These are phyloP conservation scores for Ispidina picta DNA, from an alignment of 2,797 vertebrate species.

Conservation along the genomic window DNA sequence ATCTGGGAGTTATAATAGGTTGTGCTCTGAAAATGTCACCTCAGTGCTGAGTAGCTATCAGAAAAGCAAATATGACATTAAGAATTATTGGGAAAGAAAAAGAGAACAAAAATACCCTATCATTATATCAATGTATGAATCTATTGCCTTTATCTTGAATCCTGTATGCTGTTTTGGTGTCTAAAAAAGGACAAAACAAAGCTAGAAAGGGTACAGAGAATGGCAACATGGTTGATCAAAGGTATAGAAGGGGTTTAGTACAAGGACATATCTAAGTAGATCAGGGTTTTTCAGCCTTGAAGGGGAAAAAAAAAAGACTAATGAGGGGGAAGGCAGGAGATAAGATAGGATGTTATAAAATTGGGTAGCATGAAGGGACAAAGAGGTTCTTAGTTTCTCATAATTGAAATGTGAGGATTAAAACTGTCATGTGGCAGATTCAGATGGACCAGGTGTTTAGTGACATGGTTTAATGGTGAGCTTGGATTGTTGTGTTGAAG, in stretches of 20 bases:
- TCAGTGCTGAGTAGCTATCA: constrained; percentile 1
- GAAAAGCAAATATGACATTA: constrained; percentile 46
- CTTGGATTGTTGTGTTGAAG: too few species aligned
- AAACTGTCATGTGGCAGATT: not conserved
- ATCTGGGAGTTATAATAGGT: not conserved
- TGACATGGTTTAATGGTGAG: too few species aligned
- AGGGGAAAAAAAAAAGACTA: not conserved
- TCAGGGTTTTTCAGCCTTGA: not conserved
- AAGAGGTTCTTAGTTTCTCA: constrained; percentile 12
- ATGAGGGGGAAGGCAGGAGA: not conserved
- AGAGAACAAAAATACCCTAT: constrained; percentile 32
- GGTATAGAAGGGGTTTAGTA: not conserved
- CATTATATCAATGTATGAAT: not conserved
- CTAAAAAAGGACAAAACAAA: constrained; percentile 36
- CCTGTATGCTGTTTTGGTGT: not conserved
- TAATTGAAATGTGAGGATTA: not conserved
- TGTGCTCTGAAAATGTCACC: constrained; percentile 52
- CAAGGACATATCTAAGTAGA: not conserved
- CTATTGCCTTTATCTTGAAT: constrained; percentile 32
- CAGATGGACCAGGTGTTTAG: too few species aligned
- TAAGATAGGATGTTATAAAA: not conserved
- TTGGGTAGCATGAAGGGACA: not conserved
- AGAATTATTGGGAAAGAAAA: constrained; percentile 26
- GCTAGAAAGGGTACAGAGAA: not conserved
- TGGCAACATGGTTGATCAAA: constrained; percentile 29